Base-by-base conservation (phyloP, 2,113 vertebrate species). In the Glaucomys volans region DNA sequence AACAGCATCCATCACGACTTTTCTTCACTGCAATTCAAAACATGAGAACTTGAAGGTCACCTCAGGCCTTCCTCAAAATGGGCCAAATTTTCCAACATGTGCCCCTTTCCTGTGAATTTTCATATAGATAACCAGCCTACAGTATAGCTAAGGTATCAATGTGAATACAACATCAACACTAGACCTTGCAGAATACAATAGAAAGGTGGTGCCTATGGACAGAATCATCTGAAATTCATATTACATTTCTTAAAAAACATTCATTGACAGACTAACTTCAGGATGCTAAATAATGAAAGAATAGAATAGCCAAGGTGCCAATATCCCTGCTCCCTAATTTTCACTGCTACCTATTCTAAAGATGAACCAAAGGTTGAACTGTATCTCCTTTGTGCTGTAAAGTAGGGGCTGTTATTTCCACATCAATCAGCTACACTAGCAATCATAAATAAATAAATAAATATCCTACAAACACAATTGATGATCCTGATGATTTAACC, bases 11-110 rank as follows among this genome's bases (percentile, higher is more conserved):
- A 37, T 77, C 90, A 44, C 0, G 3, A 30, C 17, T 90, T 97
- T 87, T 54, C 52, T 83, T 94, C 40, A 66, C 64, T 81, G n/a
- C 26, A 95, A 91, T 87, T 80, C 62, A 79, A 84, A 85, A 59
- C 54, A 37, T 16, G 28, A 95, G 22, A 69, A 75, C 86, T 84
- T 67, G 85, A 77, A 96, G 62, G 62, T 52, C 54, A 75, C 40
- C 17, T 5, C 37, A 40, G 18, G 57, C 14, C 35, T 96, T 93
- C 62, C 40, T 95, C 82, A 83, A 83, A 92, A 95, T 26, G 28
- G 62, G 11, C 30, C 69, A 54, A 28, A 71, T 83, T 90, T 64
- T 40, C 18, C 52, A 50, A 52, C 35, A 86, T 79, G 8, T 37
- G 22, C 32, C 4, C 37, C 5, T 67, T 52, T 37, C 14, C 72